Evolutionary conservation across 1,140 invertebrate genomes (phyloP).

Genomic region (Conus ventricosus): DNA sequence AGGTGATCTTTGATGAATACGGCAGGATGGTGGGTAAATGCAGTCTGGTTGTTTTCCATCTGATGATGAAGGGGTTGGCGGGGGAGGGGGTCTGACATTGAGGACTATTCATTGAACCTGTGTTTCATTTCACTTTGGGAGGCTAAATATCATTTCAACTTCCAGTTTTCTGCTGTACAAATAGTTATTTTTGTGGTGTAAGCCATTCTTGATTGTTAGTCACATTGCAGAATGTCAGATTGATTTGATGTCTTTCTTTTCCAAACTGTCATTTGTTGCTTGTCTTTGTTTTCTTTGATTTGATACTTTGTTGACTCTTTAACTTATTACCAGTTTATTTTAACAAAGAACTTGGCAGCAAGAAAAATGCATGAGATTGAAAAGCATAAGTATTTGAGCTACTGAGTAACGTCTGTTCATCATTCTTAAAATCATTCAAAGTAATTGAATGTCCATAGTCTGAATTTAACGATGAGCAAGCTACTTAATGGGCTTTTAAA

Average conservation of each 20-base stretch:
- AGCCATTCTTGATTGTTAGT: background rate
- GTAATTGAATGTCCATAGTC: background rate
- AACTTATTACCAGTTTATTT: constrained; percentile 3
- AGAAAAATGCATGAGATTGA: constrained; percentile 6
- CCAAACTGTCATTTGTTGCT: background rate
- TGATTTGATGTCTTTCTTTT: background rate
- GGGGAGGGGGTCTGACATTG: background rate
- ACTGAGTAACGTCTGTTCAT: background rate
- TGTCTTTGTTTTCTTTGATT: background rate
- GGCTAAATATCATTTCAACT: background rate
- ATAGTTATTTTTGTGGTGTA: background rate
- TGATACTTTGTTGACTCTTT: background rate
- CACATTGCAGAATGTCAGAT: background rate
- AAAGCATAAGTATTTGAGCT: background rate
- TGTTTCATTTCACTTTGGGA: background rate
- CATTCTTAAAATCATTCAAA: background rate
- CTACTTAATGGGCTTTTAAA: background rate
- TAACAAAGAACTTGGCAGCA: constrained; percentile 7
- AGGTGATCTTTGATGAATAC: background rate
- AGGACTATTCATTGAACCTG: background rate
- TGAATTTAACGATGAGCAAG: background rate
- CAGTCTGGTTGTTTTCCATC: background rate
- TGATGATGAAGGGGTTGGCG: too few species aligned
- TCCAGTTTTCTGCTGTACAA: background rate
- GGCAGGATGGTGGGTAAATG: background rate